These are phyloP conservation scores for Lophura nycthemera DNA, from an alignment of 2,113 vertebrate species.

Conservation along the genomic window DNA sequence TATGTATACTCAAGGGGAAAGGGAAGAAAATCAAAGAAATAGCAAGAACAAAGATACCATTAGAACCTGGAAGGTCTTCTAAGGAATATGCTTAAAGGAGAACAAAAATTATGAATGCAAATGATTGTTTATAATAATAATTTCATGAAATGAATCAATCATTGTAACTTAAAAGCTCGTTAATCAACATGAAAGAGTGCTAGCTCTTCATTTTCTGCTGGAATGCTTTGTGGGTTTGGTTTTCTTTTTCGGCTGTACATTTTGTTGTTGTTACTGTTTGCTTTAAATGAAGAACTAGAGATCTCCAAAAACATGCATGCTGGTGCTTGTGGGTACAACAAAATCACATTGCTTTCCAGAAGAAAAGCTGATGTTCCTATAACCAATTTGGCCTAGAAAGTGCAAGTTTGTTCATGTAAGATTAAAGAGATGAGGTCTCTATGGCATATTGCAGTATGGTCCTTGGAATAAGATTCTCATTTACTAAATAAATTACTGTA, in stretches of 20 bases:
- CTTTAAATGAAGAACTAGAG: background rate
- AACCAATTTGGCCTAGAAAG: constrained; percentile 34
- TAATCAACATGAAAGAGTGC: background rate
- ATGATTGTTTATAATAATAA: constrained; percentile 28
- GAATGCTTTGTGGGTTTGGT: background rate
- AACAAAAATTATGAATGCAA: constrained; percentile 36
- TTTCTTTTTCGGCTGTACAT: background rate
- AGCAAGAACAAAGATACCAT: constrained; percentile 38
- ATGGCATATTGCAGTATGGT: constrained; percentile 48
- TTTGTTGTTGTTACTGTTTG: background rate
- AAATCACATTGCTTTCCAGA: constrained; percentile 13
- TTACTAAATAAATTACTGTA: constrained; percentile 78
- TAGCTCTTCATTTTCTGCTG: background rate
- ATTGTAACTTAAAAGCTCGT: background rate
- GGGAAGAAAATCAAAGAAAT: constrained; percentile 22
- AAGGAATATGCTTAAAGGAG: background rate
- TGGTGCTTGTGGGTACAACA: background rate
- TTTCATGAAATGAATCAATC: constrained; percentile 10
- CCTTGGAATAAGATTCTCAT: constrained; percentile 74
- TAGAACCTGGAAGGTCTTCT: constrained; percentile 42
- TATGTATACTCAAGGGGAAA: background rate
- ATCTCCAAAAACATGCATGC: background rate
- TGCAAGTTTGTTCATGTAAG: constrained; percentile 58
- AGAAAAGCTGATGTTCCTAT: background rate
- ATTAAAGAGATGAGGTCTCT: constrained; percentile 65